Conservation (phyloP, 2,888 invertebrate species). For the Aspidiotus destructor region DNA sequence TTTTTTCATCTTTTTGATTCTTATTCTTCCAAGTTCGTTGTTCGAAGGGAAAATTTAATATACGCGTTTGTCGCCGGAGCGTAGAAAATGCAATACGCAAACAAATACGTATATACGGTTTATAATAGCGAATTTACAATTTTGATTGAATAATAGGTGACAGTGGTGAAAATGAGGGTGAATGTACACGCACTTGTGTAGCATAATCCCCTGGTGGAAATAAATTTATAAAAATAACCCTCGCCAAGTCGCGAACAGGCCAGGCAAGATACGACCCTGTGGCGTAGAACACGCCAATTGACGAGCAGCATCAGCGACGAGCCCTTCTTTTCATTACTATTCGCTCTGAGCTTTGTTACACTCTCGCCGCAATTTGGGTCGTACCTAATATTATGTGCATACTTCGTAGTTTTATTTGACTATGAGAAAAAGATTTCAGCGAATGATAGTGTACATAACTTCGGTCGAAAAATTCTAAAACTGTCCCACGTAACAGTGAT, state of each 20-base stretch:
- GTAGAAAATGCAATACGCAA: slow-evolving; percentile 1
- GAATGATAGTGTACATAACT: too few relatives aligned
- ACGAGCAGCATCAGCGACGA: not conserved
- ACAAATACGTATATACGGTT: not conserved
- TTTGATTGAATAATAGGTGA: slow-evolving; percentile 13
- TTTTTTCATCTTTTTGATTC: not conserved
- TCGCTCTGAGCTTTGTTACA: not conserved
- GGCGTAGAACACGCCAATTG: not conserved
- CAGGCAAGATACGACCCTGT: not conserved
- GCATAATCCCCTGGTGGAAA: slow-evolving; percentile 6
- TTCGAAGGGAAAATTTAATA: not conserved
- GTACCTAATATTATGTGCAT: too few relatives aligned
- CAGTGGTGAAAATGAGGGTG: not conserved
- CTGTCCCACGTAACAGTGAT: too few relatives aligned
- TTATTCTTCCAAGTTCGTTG: not conserved
- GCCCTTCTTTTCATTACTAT: not conserved
- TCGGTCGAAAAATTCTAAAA: too few relatives aligned
- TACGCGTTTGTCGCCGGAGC: not conserved
- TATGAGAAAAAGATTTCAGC: too few relatives aligned
- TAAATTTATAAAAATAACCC: slow-evolving; percentile 14
- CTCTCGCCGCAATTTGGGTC: not conserved
- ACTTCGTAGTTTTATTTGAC: too few relatives aligned
- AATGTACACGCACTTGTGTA: not conserved
- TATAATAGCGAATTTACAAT: slow-evolving; percentile 16
- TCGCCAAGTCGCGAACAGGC: slow-evolving; percentile 2